A percentile compares a stretch with the other conserved stretches of the same genome.
Evolutionary conservation across 2,888 invertebrate genomes (phyloP).

Genomic region (Chloromyia formosa): DNA sequence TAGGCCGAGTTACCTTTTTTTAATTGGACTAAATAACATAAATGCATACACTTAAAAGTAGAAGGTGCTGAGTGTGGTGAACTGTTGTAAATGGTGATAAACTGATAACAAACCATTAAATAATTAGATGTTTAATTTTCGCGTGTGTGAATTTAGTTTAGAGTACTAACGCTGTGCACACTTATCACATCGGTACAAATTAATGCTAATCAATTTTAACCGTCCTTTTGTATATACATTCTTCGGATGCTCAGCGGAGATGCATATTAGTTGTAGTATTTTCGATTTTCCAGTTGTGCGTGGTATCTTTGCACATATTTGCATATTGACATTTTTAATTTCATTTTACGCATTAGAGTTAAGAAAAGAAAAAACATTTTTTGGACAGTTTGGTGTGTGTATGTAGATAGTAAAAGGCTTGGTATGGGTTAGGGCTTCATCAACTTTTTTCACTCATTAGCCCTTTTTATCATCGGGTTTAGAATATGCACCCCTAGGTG

Average conservation of each 20-base stretch:
- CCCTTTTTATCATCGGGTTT: too few species aligned
- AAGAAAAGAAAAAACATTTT: too few species aligned
- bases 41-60: too few species aligned
- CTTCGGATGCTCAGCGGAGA: too few species aligned
- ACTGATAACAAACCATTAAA: not conserved
- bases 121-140: slow-evolving; percentile 9
- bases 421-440: too few species aligned
- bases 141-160: not conserved
- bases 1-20: not conserved
- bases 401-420: too few species aligned
- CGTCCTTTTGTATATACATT: not conserved
- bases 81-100: not conserved
- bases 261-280: too few species aligned
- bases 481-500: too few species aligned
- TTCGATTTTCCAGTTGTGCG: too few species aligned
- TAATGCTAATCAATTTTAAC: slow-evolving; percentile 26
- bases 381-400: too few species aligned
- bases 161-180: slow-evolving; percentile 24
- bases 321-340: slow-evolving; percentile 14
- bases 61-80: not conserved
- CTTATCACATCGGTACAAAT: slow-evolving; percentile 4
- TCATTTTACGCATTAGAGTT: not conserved
- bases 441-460: too few species aligned
- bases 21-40: too few species aligned
- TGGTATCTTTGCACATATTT: not conserved